Evolutionary conservation across 2,113 vertebrate genomes (phyloP), one percentile per base, ranked within the genome.

Genomic region (Larimichthys polyactis): DNA sequence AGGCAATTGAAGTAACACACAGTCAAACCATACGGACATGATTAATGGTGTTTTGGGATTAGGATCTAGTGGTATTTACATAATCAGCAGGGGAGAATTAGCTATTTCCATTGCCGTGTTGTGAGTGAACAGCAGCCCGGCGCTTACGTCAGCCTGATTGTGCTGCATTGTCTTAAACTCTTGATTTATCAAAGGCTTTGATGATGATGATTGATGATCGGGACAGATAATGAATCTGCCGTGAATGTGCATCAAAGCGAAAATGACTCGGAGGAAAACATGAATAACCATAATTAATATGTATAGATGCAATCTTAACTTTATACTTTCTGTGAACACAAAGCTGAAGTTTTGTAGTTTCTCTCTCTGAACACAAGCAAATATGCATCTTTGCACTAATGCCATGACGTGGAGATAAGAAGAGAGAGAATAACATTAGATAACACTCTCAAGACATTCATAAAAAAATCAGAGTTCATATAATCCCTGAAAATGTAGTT

Each of bases 1-100:
- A 85, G 85, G 88, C 90, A 93, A 91, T 89, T 87, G 82, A 89
- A 91, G 90, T 79, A 89, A 84, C 79, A 81, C 76, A 76, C 69
- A 70, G 83, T 87, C 92, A 87, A 91, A 89, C 83, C 83, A 68
- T 67, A 81, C 58, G 51, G 87, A 89, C 82, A 62, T 93, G 93
- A 95, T 92, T 93, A 92, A 94, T 93, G 90, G 48, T 87, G 89
- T 91, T 92, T 91, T 73, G 75, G 87, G 90, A 87, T 86, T 74
- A 67, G 78, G 76, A 89, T 92, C 84, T 91, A 58, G 59, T 85
- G 81, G 83, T 90, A 92, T 94, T 94, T 93, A 90, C 87, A 90
- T 90, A 88, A 91, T 92, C 90, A 87, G 79, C 72, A 79, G 79
- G 80, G 60, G 63, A 84, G 82, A 83, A 90, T 90, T 70, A 70